Conservation (phyloP, 2,888 invertebrate species). For the Trypoxylon attenuatum region DNA sequence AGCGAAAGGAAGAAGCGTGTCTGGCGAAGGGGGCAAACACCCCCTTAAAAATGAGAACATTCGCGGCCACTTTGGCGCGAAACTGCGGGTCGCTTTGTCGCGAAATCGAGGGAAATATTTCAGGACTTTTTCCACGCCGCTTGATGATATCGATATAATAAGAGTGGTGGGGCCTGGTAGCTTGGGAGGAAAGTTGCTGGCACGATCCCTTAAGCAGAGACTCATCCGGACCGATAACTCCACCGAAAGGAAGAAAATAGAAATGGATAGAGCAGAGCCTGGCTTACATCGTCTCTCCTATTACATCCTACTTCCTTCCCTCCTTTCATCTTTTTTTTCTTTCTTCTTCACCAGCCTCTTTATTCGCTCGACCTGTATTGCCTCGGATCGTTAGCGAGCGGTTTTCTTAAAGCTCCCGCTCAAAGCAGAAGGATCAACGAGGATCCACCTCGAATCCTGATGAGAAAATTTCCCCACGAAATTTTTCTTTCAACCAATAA, state of each 20-base stretch:
- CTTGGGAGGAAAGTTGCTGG: too few relatives aligned
- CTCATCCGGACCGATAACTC: conserved; percentile 46
- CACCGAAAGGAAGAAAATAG: conserved; percentile 57
- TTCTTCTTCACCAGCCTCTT: too few relatives aligned
- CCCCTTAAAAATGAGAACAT: conserved; percentile 66
- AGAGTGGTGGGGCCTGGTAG: too few relatives aligned
- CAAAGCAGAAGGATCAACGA: too few relatives aligned
- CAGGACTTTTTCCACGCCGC: conserved; percentile 55
- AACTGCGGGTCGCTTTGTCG: conserved; percentile 64
- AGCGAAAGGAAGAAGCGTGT: neutral
- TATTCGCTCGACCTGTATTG: too few relatives aligned
- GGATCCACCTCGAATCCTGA: too few relatives aligned
- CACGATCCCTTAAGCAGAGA: conserved; percentile 21
- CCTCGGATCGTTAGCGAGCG: too few relatives aligned
- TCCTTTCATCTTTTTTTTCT: too few relatives aligned
- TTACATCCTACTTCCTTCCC: conserved; percentile 5
- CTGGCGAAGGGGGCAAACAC: conserved; percentile 8
- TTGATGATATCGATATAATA: conserved; percentile 60
- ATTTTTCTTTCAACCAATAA: too few relatives aligned
- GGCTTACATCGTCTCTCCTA: conserved; percentile 14
- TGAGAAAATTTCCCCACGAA: too few relatives aligned
- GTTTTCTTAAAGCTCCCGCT: too few relatives aligned
- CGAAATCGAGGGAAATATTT: conserved; percentile 68
- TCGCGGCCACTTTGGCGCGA: conserved; percentile 67
- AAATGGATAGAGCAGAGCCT: conserved; percentile 57